phyloP scores from a whole-genome alignment of 2,888 invertebrate species.

The Thyatira batis region DNA sequence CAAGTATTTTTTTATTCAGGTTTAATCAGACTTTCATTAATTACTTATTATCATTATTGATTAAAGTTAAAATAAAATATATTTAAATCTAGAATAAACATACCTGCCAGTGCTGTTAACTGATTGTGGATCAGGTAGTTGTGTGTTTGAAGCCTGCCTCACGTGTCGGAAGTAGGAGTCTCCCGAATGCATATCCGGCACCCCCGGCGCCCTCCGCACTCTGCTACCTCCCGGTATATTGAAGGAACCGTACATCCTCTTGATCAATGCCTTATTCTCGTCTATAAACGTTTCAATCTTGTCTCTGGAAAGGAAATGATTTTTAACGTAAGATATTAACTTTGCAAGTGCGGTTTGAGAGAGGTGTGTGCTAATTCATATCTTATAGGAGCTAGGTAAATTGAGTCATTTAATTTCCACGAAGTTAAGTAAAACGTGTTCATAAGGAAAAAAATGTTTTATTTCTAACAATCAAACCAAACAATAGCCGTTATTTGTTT shows the following conservation, averaged over 20 bases:
- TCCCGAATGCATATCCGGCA: constrained; percentile 80
- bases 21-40: too few species aligned
- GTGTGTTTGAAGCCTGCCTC: constrained; percentile 59
- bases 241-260: constrained; percentile 96
- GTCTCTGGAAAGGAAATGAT: constrained; percentile 84
- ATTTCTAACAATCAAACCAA: background rate
- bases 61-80: constrained; percentile 5
- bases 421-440: background rate
- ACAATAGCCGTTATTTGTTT: background rate
- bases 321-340: too few species aligned
- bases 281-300: constrained; percentile 96
- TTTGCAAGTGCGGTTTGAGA: too few species aligned
- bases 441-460: background rate
- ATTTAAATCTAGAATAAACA: constrained; percentile 14
- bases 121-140: constrained; percentile 68
- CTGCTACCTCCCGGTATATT: constrained; percentile 75
- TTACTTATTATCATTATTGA: background rate
- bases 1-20: too few species aligned
- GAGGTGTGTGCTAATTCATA: too few species aligned
- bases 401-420: background rate
- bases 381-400: too few species aligned
- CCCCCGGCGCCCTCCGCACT: constrained; percentile 72
- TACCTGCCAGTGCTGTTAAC: constrained; percentile 74
- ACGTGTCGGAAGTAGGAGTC: constrained; percentile 77
- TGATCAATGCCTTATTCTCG: constrained; percentile 96